phyloP scores from a whole-genome alignment of 2,113 vertebrate species.

The Myotis brandtii region DNA sequence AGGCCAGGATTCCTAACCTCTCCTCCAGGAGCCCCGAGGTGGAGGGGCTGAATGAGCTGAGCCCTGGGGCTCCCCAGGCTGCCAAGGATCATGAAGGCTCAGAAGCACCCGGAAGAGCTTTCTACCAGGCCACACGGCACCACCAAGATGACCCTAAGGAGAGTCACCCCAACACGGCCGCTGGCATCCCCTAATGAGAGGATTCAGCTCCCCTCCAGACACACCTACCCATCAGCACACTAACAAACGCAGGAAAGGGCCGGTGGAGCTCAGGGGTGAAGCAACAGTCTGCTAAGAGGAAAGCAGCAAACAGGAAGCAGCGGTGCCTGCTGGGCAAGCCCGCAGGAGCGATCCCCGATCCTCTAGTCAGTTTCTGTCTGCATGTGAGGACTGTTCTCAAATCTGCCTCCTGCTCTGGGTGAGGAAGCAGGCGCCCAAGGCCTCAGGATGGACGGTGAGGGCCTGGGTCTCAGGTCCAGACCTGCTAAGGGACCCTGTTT shows the following conservation, averaged over 20 bases:
- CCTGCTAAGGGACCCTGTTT: neutral
- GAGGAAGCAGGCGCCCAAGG: neutral
- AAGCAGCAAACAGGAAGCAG: neutral
- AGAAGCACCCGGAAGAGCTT: neutral
- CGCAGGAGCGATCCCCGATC: neutral
- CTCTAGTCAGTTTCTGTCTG: neutral
- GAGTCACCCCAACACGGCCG: neutral
- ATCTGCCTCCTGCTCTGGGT: neutral
- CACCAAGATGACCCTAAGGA: neutral
- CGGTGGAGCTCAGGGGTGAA: neutral
- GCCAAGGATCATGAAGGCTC: neutral
- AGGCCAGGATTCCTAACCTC: neutral
- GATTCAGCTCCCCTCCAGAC: neutral
- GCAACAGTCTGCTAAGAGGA: neutral
- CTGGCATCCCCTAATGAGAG: neutral
- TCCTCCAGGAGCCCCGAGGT: neutral
- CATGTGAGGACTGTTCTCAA: neutral
- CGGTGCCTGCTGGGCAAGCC: neutral
- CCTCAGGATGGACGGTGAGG: accelerated
- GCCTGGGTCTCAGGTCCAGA: neutral
- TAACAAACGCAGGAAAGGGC: neutral
- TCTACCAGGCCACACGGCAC: neutral
- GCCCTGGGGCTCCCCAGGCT: neutral
- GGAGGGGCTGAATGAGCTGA: neutral
- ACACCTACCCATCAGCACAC: neutral